These are phyloP conservation scores for Tokudaia tokunoshimensis DNA, from an alignment of 2,797 vertebrate species.

Conservation along the genomic window DNA sequence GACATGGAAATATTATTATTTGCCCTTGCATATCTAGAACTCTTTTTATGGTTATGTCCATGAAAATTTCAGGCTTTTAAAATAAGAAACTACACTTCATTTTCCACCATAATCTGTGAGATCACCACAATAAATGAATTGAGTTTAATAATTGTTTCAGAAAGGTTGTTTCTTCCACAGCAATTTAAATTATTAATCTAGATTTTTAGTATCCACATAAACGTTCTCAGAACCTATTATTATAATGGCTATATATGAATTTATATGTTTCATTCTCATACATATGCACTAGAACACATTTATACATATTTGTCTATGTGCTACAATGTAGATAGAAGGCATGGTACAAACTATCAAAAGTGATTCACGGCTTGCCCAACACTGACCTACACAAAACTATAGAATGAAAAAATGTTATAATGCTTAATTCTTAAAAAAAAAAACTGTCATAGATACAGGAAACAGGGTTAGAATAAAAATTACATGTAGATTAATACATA, in stretches of 20 bases:
- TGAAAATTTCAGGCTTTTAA: background rate
- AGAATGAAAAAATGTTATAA: background rate
- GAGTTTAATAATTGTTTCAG: background rate
- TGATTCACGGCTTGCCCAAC: background rate
- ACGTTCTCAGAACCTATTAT: background rate
- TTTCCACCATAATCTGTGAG: background rate
- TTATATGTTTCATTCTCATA: background rate
- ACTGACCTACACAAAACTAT: background rate
- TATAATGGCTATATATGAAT: background rate
- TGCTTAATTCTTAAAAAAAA: background rate
- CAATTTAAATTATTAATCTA: background rate
- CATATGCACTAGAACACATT: background rate
- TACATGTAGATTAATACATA: background rate
- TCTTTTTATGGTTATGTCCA: background rate
- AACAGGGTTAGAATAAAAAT: background rate
- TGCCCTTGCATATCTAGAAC: background rate
- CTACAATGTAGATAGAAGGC: background rate
- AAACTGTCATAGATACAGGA: background rate
- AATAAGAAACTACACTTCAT: background rate
- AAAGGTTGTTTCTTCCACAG: background rate
- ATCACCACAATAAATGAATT: background rate
- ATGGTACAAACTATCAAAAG: background rate
- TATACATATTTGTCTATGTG: background rate
- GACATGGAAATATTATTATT: background rate
- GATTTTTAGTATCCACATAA: background rate